Evolutionary conservation across 2,797 vertebrate genomes (phyloP), one percentile per base, ranked within the genome.

Genomic region (Amniataba percoides): DNA sequence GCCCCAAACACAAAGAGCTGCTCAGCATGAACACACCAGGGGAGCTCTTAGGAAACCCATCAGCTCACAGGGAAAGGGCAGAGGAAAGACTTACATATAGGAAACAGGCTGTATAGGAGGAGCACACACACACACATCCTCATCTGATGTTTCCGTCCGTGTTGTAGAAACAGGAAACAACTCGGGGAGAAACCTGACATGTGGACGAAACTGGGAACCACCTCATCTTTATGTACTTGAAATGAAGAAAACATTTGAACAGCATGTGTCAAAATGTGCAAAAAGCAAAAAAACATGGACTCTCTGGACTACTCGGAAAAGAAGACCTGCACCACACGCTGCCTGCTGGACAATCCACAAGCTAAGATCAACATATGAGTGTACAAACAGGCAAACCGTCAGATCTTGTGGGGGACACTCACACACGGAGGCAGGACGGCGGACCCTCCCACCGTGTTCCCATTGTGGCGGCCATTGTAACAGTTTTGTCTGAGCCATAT

Each of bases 401-500:
- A 82, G 78, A 88, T 86, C 80, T 62, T n/a, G 58, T 21, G 0
- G 71, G 71, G 78, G 72, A 76, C 78, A 58, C 71, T 39, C 77
- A 55, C 80, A 72, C 82, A 81, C 76, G 43, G 63, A 75, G 77
- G 80, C 77, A 53, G 77, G 42, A 77, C 65, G 7, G 52, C 84
- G 13, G 84, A 87, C 92, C 93, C 94, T 91, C 95, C 94, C 93
- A 90, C 94, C 77, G 82, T 94, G 94, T 94, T 92, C 52, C 91
- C 89, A 94, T 95, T 96, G 93, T 95, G 46, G 55, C 27, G 4
- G 55, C 84, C 93, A 92, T 95, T 96, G 95, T 96, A 94, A 88
- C 93, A 91, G 90, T 94, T 95, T 94, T 95, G 93, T 96, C 90
- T 83, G 84, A 90, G 95, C 93, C 94, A 94, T 93, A 95, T 95